phyloP scores from a whole-genome alignment of 2,113 vertebrate species.

The Xiphorhynchus elegans region DNA sequence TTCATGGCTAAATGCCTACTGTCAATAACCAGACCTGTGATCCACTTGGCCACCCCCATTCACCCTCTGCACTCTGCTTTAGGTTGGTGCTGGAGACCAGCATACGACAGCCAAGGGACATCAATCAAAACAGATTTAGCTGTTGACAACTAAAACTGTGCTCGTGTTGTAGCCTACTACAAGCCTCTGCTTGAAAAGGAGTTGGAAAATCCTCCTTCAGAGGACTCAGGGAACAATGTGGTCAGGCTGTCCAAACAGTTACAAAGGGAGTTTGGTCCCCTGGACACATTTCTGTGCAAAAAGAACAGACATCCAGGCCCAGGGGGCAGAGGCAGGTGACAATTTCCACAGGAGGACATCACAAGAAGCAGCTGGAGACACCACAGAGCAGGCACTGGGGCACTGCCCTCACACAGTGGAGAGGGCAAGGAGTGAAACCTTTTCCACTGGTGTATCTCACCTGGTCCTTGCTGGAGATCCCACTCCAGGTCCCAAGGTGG shows the following conservation, averaged over 20 bases:
- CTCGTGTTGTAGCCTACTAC: neutral
- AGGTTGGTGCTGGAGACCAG: neutral
- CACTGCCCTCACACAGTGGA: neutral
- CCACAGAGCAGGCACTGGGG: neutral
- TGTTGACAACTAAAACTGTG: neutral
- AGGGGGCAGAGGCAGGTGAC: neutral
- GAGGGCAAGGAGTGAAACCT: neutral
- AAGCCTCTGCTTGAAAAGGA: neutral
- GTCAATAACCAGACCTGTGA: neutral
- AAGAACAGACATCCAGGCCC: neutral
- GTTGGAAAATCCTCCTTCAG: neutral
- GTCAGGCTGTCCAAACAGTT: neutral
- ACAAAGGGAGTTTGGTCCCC: neutral
- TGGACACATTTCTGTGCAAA: neutral
- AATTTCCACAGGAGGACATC: neutral
- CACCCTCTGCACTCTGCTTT: neutral
- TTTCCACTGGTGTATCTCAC: neutral
- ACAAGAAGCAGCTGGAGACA: neutral
- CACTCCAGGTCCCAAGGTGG: neutral
- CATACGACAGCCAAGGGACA: fast-evolving
- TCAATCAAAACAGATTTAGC: neutral
- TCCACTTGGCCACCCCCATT: neutral
- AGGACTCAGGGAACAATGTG: neutral
- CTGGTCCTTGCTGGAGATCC: neutral
- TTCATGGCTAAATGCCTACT: neutral